phyloP scores from a whole-genome alignment of 2,888 invertebrate species.

The Sipha maydis region DNA sequence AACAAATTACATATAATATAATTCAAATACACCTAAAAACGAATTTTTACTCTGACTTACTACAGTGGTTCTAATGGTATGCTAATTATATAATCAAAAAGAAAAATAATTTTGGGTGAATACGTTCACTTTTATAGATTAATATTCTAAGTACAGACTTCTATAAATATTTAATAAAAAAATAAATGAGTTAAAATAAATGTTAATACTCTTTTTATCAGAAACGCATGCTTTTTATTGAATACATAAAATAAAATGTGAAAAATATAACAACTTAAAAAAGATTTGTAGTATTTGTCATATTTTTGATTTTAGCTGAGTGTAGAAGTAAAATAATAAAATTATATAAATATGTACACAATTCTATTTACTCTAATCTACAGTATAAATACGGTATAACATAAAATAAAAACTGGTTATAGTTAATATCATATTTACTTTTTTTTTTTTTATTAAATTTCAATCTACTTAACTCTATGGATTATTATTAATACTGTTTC shows the following conservation, averaged over 20 bases:
- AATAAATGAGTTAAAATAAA: neutral
- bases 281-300: neutral
- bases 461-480: neutral
- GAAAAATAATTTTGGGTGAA: too few species aligned
- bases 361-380: neutral
- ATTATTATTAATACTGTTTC: neutral
- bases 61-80: too few species aligned
- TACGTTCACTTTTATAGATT: neutral
- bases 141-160: neutral
- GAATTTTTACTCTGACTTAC: too few species aligned
- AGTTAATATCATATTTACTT: neutral
- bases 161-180: neutral
- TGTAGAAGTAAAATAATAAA: neutral
- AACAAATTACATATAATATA: too few species aligned
- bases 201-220: neutral
- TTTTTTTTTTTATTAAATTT: neutral
- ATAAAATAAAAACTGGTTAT: neutral
- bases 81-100: too few species aligned
- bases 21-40: too few species aligned
- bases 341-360: too few species aligned
- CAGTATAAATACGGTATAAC: neutral
- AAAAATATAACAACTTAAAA: neutral
- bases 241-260: neutral
- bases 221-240: neutral
- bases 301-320: slow-evolving; percentile 12